Evolutionary conservation across 1,140 invertebrate species (phyloP).

Genomic region (Drosophila persimilis): DNA sequence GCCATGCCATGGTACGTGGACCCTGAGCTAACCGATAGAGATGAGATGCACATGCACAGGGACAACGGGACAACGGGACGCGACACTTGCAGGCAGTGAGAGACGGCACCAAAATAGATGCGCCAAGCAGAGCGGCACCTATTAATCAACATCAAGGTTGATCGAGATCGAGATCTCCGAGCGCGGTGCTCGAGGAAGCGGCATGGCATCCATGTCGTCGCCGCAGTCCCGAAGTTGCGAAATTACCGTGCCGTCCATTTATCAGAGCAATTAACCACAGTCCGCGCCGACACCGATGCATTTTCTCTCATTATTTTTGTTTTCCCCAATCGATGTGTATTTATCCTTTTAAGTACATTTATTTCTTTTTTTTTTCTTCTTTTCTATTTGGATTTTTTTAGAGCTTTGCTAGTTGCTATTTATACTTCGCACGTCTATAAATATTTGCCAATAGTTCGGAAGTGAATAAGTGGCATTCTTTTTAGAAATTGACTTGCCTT

Average conservation of each 20-base stretch:
- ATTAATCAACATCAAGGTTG: slow-evolving; percentile 83
- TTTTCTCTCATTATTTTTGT: slow-evolving; percentile 20
- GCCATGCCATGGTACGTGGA: slow-evolving; percentile 14
- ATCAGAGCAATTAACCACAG: slow-evolving; percentile 69
- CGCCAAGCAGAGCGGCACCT: slow-evolving; percentile 60
- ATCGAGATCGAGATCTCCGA: slow-evolving; percentile 72
- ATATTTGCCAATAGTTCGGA: slow-evolving; percentile 59
- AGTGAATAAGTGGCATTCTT: slow-evolving; percentile 65
- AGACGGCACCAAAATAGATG: slow-evolving; percentile 66
- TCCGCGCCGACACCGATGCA: slow-evolving; percentile 37
- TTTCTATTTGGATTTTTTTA: slow-evolving; percentile 25
- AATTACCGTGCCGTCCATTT: slow-evolving; percentile 64
- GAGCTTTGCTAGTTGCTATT: slow-evolving; percentile 41
- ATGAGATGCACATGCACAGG: slow-evolving; percentile 3
- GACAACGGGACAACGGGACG: background rate
- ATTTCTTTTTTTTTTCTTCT: slow-evolving; percentile 23
- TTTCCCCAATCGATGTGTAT: slow-evolving; percentile 54
- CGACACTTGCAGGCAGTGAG: slow-evolving; percentile 45
- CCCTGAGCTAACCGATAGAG: slow-evolving; percentile 9
- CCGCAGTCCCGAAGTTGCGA: slow-evolving; percentile 60
- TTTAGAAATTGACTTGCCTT: slow-evolving; percentile 30
- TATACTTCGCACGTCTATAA: slow-evolving; percentile 40
- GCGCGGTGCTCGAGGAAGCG: slow-evolving; percentile 68
- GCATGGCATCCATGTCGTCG: slow-evolving; percentile 13
- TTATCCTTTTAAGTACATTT: slow-evolving; percentile 71